Evolutionary conservation across 2,797 vertebrate genomes (phyloP).

Genomic region (Enoplosus armatus): DNA sequence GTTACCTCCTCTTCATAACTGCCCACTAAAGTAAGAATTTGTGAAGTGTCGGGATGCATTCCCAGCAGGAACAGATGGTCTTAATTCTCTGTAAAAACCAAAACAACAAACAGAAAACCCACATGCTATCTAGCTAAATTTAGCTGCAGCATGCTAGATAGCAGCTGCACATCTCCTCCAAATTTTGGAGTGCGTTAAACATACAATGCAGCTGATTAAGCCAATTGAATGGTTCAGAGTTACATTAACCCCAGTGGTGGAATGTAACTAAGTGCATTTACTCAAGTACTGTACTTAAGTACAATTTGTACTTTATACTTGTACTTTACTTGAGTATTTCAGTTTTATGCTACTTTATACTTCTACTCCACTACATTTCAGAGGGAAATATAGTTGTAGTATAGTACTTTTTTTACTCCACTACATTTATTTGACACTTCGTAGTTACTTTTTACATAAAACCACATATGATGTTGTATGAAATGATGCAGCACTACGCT

Average conservation of each 20-base stretch:
- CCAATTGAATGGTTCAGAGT: conserved; percentile 8
- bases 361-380: background rate
- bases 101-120: background rate
- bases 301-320: background rate
- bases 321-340: background rate
- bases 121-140: background rate
- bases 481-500: background rate
- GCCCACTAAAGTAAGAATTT: conserved; percentile 37
- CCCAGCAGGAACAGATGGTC: background rate
- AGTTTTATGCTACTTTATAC: background rate
- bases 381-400: background rate
- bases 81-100: too few species aligned
- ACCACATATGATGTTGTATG: background rate
- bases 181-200: background rate
- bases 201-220: background rate
- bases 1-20: conserved; percentile 73
- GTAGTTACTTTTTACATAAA: background rate
- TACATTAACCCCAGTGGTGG: conserved; percentile 3
- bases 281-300: background rate
- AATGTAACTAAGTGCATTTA: background rate
- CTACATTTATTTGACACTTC: background rate
- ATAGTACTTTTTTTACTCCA: background rate
- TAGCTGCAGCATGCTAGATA: background rate
- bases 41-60: background rate
- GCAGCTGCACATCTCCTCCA: conserved; percentile 5